Evolutionary conservation across 2,797 vertebrate genomes (phyloP).

Genomic region (Pipistrellus kuhlii): DNA sequence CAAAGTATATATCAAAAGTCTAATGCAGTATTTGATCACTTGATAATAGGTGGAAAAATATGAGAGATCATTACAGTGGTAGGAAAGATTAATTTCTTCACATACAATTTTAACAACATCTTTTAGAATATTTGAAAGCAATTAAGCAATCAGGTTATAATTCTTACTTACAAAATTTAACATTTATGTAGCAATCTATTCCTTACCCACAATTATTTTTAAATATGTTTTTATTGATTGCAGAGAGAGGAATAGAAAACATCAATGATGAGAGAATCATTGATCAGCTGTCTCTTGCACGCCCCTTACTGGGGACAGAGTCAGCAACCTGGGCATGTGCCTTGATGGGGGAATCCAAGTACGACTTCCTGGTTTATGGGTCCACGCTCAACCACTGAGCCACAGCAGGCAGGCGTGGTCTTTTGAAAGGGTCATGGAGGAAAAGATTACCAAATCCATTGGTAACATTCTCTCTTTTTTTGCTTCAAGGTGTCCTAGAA

Average conservation of each 20-base stretch:
- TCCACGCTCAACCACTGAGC: too few relatives aligned
- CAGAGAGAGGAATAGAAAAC: too few relatives aligned
- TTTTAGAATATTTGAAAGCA: neutral
- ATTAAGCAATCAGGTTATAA: neutral
- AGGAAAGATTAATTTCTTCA: neutral
- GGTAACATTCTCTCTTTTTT: neutral
- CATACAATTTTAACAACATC: neutral
- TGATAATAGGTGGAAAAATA: neutral
- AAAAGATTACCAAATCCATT: neutral
- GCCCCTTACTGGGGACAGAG: too few relatives aligned
- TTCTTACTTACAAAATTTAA: neutral
- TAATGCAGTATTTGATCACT: neutral
- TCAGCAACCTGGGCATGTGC: too few relatives aligned
- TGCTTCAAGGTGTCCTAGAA: slow-evolving; percentile 92
- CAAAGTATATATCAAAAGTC: neutral
- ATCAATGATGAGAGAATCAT: too few relatives aligned
- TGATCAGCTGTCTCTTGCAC: too few relatives aligned
- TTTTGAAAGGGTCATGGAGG: neutral
- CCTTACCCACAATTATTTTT: neutral
- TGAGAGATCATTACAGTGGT: neutral
- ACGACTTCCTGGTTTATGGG: too few relatives aligned
- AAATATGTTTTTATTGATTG: too few relatives aligned
- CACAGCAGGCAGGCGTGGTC: neutral
- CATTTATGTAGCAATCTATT: neutral
- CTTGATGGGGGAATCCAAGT: too few relatives aligned